Conservation (phyloP, 2,888 invertebrate species). For the Spodoptera exigua region DNA sequence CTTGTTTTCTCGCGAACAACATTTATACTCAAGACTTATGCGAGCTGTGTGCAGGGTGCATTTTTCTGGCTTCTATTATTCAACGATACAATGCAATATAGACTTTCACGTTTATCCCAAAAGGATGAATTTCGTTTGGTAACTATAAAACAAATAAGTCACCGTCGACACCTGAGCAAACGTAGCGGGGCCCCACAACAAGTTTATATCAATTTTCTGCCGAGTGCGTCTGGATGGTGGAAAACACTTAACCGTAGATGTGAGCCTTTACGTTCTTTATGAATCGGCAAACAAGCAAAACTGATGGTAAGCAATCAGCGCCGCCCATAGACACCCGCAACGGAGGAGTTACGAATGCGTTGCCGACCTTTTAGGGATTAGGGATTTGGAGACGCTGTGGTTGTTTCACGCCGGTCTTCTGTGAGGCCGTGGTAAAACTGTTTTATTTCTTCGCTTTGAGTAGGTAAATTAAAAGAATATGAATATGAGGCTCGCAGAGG, state of each 20-base stretch:
- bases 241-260: conserved; percentile 80
- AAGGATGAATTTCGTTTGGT: conserved; percentile 63
- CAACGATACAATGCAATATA: conserved; percentile 55
- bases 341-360: too few species aligned
- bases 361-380: too few species aligned
- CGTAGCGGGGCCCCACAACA: conserved; percentile 80
- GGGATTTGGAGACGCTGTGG: too few species aligned
- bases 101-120: conserved; percentile 55
- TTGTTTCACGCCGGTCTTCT: too few species aligned
- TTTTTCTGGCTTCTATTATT: conserved; percentile 77
- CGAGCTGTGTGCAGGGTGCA: conserved; percentile 73
- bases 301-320: too few species aligned
- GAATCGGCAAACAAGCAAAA: too few species aligned
- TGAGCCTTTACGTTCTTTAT: conserved; percentile 70
- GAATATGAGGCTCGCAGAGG: conserved; percentile 35
- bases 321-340: too few species aligned
- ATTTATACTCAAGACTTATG: conserved; percentile 77
- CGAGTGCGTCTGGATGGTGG: conserved; percentile 84
- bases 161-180: conserved; percentile 82
- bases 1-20: conserved; percentile 78
- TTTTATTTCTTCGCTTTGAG: conserved; percentile 52
- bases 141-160: conserved; percentile 75
- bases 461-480: conserved; percentile 52
- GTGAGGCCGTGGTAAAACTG: too few species aligned
- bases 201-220: conserved; percentile 88